Evolutionary conservation across 2,888 invertebrate genomes (phyloP), one percentile per base, ranked within the genome.

Genomic region (Polyommatus iphigenia): DNA sequence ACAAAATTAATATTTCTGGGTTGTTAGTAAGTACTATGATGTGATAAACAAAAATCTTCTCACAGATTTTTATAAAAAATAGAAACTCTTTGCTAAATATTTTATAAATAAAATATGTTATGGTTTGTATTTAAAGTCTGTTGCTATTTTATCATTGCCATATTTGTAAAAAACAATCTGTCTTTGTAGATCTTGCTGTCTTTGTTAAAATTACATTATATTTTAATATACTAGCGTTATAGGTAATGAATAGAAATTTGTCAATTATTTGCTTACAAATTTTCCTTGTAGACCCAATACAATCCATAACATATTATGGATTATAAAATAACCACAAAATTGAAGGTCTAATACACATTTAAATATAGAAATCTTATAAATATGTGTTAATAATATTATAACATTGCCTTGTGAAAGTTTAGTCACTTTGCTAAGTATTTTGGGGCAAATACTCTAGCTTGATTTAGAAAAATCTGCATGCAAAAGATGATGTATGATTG

Each of bases 261-360:
- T 67, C 13, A 67, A 6, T 67, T 2, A 29, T 32, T 24, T 13
- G 2, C 29, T 67, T 67, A 15, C 7, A 15, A 24, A 24, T 20
- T 59, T 24, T 10, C 20, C 6, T 20, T 72, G 20, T 72, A 41
- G 73, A 46, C 24, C 20, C 13, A 24, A 73, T 73, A 73, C 73
- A 73, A 73, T 46, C 73, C 73, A 50, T 73, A 50, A 73, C 73
- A 73, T 73, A 50, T 73, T 73, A 50, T 73, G 46, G 20, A 18
- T 24, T 73, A 46, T 73, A 20, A 24, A 67, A 29, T 29, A 32
- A 67, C 29, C 13, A 15, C 29, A 67, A 15, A 67, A 67, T 29
- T 67, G 15, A 15, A 6, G 29, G 18, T 67, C 29, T 29, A 29
- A 18, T 67, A 29, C 18, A 67, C 10, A 67, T 67, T 67, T 67